A percentile compares a stretch with the other conserved stretches of the same genome.
Evolutionary conservation across 1,140 invertebrate genomes (phyloP).

Genomic region (Tyrophagus putrescentiae): DNA sequence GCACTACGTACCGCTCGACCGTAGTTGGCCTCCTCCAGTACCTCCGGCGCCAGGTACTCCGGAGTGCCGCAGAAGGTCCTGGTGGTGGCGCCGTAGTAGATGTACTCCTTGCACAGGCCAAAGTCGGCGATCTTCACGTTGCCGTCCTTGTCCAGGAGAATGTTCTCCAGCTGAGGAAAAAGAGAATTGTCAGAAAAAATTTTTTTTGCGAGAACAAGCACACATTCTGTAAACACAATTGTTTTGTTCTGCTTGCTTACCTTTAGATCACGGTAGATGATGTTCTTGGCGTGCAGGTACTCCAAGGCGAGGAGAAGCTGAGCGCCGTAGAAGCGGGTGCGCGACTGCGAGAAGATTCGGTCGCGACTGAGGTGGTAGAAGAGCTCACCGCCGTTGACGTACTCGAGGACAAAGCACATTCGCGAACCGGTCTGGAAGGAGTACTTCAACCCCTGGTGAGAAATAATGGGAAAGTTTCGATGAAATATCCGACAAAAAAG

Average conservation of each 20-base stretch:
- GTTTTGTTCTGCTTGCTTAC: too few relatives aligned
- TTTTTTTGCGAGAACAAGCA: too few relatives aligned
- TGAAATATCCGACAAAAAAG: too few relatives aligned
- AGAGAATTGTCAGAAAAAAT: conserved; percentile 7
- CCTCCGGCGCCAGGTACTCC: conserved; percentile 96
- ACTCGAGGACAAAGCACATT: conserved; percentile 99
- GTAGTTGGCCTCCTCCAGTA: conserved; percentile 94
- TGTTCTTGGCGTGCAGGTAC: conserved; percentile 81
- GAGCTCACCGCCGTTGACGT: conserved; percentile 96
- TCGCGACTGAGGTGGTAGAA: conserved; percentile 89
- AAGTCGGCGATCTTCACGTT: conserved; percentile 93
- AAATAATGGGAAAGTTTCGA: conserved; percentile 25
- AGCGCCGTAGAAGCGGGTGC: conserved; percentile 92
- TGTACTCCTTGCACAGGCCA: conserved; percentile 96
- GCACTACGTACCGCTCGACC: conserved; percentile 79
- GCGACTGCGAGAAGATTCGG: conserved; percentile 79
- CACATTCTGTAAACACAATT: too few relatives aligned
- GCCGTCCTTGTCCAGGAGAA: conserved; percentile 92
- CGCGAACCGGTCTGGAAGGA: conserved; percentile 97
- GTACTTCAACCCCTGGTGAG: conserved; percentile 84
- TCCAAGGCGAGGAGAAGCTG: conserved; percentile 97
- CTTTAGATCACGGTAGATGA: conserved; percentile 96
- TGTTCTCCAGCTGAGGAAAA: conserved; percentile 65
- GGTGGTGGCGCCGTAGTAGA: conserved; percentile 90
- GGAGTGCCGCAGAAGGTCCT: conserved; percentile 99